Evolutionary conservation across 2,888 invertebrate genomes (phyloP).

Genomic region (Agonopterix heracliana): DNA sequence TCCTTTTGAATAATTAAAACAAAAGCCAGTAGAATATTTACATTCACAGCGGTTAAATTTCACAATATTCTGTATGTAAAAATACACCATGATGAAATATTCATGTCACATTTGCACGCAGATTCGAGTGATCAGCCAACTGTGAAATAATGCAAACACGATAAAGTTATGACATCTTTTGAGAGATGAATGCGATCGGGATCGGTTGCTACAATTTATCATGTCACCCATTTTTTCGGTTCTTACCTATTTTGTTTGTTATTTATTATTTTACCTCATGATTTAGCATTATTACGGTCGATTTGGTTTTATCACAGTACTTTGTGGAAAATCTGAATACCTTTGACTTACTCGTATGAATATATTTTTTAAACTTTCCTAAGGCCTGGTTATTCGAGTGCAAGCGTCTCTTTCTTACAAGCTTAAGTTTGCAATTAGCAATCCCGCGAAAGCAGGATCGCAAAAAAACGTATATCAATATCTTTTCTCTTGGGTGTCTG

Average conservation of each 20-base stretch:
- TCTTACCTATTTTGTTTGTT: neutral
- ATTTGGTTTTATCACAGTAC: too few species aligned
- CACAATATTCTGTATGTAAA: conserved; percentile 41
- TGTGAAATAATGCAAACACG: conserved; percentile 69
- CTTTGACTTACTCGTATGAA: too few species aligned
- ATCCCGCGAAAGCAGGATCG: too few species aligned
- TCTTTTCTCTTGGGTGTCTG: too few species aligned
- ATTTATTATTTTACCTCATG: neutral
- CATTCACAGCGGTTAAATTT: conserved; percentile 12
- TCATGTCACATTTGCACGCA: conserved; percentile 63
- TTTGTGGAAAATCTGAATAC: too few species aligned
- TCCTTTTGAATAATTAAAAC: too few species aligned
- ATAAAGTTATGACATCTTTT: conserved; percentile 64
- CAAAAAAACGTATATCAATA: too few species aligned
- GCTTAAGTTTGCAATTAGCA: too few species aligned
- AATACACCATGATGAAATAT: conserved; percentile 54
- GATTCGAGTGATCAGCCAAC: conserved; percentile 58
- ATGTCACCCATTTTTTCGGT: neutral
- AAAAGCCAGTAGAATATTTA: too few species aligned
- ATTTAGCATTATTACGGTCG: neutral
- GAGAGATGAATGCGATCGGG: conserved; percentile 38
- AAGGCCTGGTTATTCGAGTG: too few species aligned
- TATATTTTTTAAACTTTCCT: too few species aligned
- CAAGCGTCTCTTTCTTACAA: too few species aligned
- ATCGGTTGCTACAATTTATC: conserved; percentile 19